Conservation (phyloP, 1,140 invertebrate species). For the Ceratina calcarata region DNA sequence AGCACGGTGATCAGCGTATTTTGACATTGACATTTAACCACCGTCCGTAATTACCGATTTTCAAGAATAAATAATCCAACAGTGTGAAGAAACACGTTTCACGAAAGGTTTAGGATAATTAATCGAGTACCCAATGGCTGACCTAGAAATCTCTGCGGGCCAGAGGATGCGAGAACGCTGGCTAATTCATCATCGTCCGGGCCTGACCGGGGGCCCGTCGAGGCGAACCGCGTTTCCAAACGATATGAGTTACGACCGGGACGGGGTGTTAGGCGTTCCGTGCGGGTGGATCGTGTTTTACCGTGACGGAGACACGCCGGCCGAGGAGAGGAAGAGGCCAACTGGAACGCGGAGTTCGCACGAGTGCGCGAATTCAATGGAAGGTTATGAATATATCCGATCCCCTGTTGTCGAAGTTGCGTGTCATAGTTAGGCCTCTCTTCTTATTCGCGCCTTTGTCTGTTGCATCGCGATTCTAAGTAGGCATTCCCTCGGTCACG, state of each 20-base stretch:
- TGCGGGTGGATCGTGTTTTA: background rate
- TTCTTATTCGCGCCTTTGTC: constrained; percentile 55
- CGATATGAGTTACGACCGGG: background rate
- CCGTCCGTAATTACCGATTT: background rate
- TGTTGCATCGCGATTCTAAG: constrained; percentile 46
- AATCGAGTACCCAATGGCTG: too few relatives aligned
- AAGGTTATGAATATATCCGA: constrained; percentile 71
- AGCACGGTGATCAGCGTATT: background rate
- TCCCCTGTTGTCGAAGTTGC: constrained; percentile 62
- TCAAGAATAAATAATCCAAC: constrained; percentile 5
- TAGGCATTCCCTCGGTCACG: constrained; percentile 71
- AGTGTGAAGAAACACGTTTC: too few relatives aligned
- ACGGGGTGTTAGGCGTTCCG: background rate
- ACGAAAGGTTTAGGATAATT: too few relatives aligned
- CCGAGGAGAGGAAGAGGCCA: constrained; percentile 60
- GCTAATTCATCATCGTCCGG: too few relatives aligned
- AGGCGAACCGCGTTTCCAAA: too few relatives aligned
- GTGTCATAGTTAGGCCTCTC: constrained; percentile 58
- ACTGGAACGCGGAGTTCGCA: constrained; percentile 72
- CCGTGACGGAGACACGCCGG: background rate
- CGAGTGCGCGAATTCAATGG: constrained; percentile 69
- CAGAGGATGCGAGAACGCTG: too few relatives aligned
- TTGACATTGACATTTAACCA: constrained; percentile 49
- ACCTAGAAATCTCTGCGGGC: too few relatives aligned
- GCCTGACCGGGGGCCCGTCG: too few relatives aligned